Evolutionary conservation across 2,888 invertebrate species (phyloP).

Genomic region (Acheta domesticus): DNA sequence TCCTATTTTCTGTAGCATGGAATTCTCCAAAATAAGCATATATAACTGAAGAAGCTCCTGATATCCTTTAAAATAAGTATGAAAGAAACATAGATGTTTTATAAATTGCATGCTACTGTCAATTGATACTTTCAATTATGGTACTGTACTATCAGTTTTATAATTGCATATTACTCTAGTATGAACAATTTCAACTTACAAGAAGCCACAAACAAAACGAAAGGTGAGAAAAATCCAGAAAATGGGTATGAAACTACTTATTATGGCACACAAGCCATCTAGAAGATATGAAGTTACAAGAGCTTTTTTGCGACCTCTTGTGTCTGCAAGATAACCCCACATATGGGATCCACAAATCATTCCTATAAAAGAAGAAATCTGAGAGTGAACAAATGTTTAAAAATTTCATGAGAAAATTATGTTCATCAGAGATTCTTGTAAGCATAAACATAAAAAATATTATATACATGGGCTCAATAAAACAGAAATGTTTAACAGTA

Average conservation of each 20-base stretch:
- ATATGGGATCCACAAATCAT: constrained; percentile 36
- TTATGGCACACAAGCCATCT: constrained; percentile 45
- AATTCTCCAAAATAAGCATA: constrained; percentile 61
- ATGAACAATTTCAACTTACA: constrained; percentile 32
- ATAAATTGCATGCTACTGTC: too few species aligned
- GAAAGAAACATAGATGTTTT: too few species aligned
- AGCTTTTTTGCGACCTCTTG: constrained; percentile 45
- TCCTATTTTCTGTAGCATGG: constrained; percentile 49
- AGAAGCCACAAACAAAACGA: constrained; percentile 36
- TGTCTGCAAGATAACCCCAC: constrained; percentile 44
- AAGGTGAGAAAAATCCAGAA: constrained; percentile 31
- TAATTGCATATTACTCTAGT: too few species aligned
- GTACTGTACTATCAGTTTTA: too few species aligned
- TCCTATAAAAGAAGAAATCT: constrained; percentile 28
- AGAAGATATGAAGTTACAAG: constrained; percentile 45
- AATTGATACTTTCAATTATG: too few species aligned
- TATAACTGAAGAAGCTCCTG: constrained; percentile 55
- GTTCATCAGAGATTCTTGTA: too few species aligned
- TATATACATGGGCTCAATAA: too few species aligned
- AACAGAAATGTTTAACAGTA: too few species aligned
- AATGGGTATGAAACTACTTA: constrained; percentile 45
- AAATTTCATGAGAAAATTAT: too few species aligned
- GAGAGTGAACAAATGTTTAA: not conserved
- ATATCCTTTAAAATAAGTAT: not conserved
- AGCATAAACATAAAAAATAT: too few species aligned